These are phyloP conservation scores for Mesorhabditis belari DNA, from an alignment of 2,888 invertebrate genomes.

Conservation along the genomic window DNA sequence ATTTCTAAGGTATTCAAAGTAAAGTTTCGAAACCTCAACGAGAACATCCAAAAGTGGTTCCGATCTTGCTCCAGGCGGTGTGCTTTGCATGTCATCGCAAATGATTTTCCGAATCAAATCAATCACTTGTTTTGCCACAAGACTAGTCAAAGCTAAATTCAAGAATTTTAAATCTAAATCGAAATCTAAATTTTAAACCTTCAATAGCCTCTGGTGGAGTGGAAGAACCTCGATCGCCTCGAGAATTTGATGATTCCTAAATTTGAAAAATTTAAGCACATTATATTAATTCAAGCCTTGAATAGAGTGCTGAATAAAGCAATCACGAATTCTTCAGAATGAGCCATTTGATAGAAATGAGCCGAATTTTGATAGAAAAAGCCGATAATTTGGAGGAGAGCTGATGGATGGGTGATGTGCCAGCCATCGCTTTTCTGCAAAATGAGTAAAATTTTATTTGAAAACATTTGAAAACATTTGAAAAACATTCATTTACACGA, in stretches of 20 bases:
- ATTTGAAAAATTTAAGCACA: not conserved
- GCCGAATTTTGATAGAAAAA: conserved; percentile 88
- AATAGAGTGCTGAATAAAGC: conserved; percentile 37
- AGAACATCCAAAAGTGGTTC: conserved; percentile 74
- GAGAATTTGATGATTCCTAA: not conserved
- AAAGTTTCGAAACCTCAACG: conserved; percentile 67
- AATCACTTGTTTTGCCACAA: conserved; percentile 64
- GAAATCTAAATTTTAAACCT: not conserved
- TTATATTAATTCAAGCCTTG: not conserved
- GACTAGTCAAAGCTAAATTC: conserved; percentile 20
- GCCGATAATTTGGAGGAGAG: conserved; percentile 71
- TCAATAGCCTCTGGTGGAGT: conserved; percentile 15
- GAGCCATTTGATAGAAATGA: conserved; percentile 50
- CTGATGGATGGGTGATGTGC: conserved; percentile 21
- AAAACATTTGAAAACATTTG: not conserved
- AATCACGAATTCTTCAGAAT: conserved; percentile 38
- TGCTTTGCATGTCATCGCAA: conserved; percentile 79
- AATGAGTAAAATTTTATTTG: no score
- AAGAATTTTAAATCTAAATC: no score
- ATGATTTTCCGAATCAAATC: conserved; percentile 88
- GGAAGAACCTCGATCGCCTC: conserved; percentile 14
- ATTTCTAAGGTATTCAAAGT: conserved; percentile 10
- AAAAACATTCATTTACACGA: not conserved
- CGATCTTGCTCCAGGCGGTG: conserved; percentile 59
- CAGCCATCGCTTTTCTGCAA: conserved; percentile 9